phyloP scores from a whole-genome alignment of 1,140 invertebrate genomes.

The Magallana angulata region DNA sequence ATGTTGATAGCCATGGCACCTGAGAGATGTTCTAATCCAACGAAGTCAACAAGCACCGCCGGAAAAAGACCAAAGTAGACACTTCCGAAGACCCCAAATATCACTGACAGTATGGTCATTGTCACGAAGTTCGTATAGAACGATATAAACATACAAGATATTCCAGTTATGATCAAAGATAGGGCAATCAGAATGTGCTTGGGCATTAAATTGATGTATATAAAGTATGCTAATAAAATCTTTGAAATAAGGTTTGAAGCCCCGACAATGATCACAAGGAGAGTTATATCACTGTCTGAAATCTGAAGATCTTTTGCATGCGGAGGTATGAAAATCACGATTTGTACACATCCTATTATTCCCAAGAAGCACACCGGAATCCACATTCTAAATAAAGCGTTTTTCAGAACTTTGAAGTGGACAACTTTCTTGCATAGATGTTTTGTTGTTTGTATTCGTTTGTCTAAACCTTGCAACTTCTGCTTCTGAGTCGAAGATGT shows the following conservation, averaged over 20 bases:
- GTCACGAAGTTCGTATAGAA: background rate
- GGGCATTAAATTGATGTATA: background rate
- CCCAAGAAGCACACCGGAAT: background rate
- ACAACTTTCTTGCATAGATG: background rate
- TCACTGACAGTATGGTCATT: background rate
- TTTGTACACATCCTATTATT: background rate
- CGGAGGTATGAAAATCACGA: slow-evolving; percentile 36
- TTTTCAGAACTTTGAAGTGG: background rate
- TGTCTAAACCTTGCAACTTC: too few relatives aligned
- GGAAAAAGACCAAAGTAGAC: slow-evolving; percentile 21
- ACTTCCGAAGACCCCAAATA: slow-evolving; percentile 24
- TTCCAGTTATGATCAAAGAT: background rate
- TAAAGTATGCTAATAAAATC: background rate
- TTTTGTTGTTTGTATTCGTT: too few relatives aligned
- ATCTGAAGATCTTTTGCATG: slow-evolving; percentile 31
- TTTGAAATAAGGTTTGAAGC: background rate
- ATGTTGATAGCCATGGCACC: slow-evolving; percentile 10
- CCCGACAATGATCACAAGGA: slow-evolving; percentile 1
- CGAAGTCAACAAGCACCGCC: slow-evolving; percentile 4
- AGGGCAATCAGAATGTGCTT: background rate
- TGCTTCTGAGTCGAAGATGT: too few relatives aligned
- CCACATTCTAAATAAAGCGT: background rate
- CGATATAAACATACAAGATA: background rate
- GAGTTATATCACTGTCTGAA: background rate
- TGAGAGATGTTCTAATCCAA: slow-evolving; percentile 21